Evolutionary conservation across 2,113 vertebrate species (phyloP).

Genomic region (Glaucidium brasilianum): DNA sequence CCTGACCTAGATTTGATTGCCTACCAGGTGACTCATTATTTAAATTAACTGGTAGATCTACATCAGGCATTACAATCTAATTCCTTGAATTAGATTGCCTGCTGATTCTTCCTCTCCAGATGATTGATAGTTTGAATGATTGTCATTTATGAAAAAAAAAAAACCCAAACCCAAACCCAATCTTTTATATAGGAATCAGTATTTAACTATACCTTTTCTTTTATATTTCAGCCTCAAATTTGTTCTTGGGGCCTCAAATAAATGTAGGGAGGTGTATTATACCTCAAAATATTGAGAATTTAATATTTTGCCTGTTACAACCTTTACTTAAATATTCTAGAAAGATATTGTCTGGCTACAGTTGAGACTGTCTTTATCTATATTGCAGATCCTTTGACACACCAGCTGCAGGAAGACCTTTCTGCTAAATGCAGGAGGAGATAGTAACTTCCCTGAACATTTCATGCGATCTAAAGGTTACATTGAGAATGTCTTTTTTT

Average conservation of each 20-base stretch:
- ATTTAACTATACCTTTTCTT: not conserved
- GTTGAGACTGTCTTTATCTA: not conserved
- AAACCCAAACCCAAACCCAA: not conserved
- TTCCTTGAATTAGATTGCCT: conserved; percentile 61
- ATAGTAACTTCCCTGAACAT: not conserved
- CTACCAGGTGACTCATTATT: conserved; percentile 71
- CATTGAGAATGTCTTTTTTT: not conserved
- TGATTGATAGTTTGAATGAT: conserved; percentile 47
- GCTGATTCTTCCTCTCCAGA: conserved; percentile 55
- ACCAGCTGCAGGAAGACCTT: not conserved
- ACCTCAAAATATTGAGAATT: not conserved
- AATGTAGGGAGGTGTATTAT: not conserved
- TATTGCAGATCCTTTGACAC: not conserved
- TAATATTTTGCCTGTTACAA: not conserved
- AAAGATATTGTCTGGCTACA: not conserved
- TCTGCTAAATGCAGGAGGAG: conserved; percentile 12
- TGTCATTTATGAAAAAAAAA: not conserved
- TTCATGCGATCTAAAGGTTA: conserved; percentile 38
- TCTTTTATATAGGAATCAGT: not conserved
- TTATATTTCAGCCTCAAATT: not conserved
- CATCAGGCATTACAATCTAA: conserved; percentile 59
- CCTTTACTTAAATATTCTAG: not conserved
- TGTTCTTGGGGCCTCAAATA: not conserved
- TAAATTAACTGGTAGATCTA: conserved; percentile 64
- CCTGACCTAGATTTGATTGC: conserved; percentile 70